Base-by-base conservation (phyloP, 1,140 invertebrate genomes). In the Drosophila orena region DNA sequence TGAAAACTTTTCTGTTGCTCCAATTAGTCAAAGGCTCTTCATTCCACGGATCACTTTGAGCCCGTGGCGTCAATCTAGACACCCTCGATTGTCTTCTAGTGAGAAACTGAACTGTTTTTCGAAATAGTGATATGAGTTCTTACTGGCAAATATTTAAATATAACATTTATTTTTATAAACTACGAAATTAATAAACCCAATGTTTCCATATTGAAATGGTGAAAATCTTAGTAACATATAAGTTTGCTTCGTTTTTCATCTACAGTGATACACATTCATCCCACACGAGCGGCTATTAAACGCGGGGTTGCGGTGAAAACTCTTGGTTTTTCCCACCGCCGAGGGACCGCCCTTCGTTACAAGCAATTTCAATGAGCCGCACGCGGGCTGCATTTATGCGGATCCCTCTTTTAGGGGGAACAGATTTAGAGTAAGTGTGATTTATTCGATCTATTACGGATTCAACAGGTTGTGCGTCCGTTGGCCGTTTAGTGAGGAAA, bases 1-100 rank as follows among this genome's bases (percentile, higher is more conserved):
- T 75, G 71, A 59, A 75, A 80, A 62, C 57, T 54, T 77, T 78
- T 74, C 47, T 75, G 74, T 71, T 65, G 53, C 40, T 54, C 54
- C 72, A 79, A 84, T 84, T 84, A 79, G 61, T 54, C 38, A 43
- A 54, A 66, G 60, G 55, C 40, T 54, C 47, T 34, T 52, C 49
- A 24, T 60, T 30, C 30, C 34, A 62, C 34, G 57, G 24, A 60
- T 34, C 37, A 42, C 56, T 27, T 20, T 35, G 20, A 17, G 7
- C 14, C 60, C 61, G 60, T 35, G 34, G 50, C 64, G 40, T 8
- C n/a, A n/a, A n/a, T 17, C 17, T 17, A 17, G 17, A 17, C 1
- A 17, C 17, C 17, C 17, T 17, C 1, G 17, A 17, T 17, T 17
- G 17, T 17, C 17, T 17, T 1, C 1, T n/a, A n/a, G n/a, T n/a